Evolutionary conservation across 2,888 invertebrate genomes (phyloP), one percentile per base, ranked within the genome.

Genomic region (Euplexia lucipara): DNA sequence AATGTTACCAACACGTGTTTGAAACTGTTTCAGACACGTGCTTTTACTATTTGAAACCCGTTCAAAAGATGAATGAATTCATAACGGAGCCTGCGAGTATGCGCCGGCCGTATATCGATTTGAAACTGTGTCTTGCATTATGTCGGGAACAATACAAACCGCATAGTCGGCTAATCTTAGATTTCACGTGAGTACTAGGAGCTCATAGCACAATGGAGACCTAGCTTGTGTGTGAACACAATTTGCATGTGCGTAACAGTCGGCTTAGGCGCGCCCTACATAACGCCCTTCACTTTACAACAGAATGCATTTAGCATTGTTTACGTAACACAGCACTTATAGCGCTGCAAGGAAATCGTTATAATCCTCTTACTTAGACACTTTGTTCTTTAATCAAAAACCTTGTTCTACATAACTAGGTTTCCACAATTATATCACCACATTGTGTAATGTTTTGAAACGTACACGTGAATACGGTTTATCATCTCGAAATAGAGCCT

Each of bases 241-340:
- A 77, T 74, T 74, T 74, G 66, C 73, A 74, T 77, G 78, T 74
- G 78, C 74, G 67, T 74, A 74, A 77, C 59, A 66, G 52, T 12
- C 72, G 57, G 60, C 74, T 78, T 78, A 82, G 74, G 76, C 74
- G 78, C 79, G 85, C 80, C 84, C 86, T 83, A 87, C 83, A 85
- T 86, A 78, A 79, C 79, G 78, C 86, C 85, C 86, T 85, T 84
- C 82, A 79, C 83, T 82, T 78, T 74, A 81, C 82, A 83, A 83
- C 79, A 81, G 71, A 83, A 78, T 84, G 84, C 81, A 82, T 76
- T 80, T 72, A 70, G 70, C 71, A 69, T 78, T 82, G 77, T 82
- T 82, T 81, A 83, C 74, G 79, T 80, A 83, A 82, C 73, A 56
- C 67, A 78, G 79, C 83, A 82, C 77, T 78, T 84, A 75, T 81